A percentile compares a stretch with the other conserved stretches of the same genome.
phyloP scores from a whole-genome alignment of 1,140 invertebrate species.

The Drosophila arizonae region DNA sequence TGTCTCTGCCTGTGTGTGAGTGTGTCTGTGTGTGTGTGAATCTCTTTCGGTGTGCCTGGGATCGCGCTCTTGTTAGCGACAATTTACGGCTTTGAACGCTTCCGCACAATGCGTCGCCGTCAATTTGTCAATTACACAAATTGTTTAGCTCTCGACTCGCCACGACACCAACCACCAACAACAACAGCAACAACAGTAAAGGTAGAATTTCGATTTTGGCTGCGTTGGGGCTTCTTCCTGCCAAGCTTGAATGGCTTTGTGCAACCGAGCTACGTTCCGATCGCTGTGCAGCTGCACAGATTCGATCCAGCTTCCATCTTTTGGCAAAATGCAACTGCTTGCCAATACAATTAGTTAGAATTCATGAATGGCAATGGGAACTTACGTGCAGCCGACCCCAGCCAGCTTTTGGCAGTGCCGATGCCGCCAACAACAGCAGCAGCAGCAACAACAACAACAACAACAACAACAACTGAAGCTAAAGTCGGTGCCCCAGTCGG shows the following conservation, averaged over 20 bases:
- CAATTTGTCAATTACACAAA: constrained; percentile 83
- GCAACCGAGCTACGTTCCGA: constrained; percentile 46
- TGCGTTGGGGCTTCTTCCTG: constrained; percentile 51
- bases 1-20: not conserved
- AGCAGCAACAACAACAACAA: constrained; percentile 11
- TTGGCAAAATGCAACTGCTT: constrained; percentile 66
- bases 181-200: constrained; percentile 37
- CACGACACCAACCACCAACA: constrained; percentile 34
- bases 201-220: constrained; percentile 38
- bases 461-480: constrained; percentile 1
- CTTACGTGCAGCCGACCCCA: constrained; percentile 31
- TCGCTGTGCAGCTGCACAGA: constrained; percentile 76
- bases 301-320: constrained; percentile 59
- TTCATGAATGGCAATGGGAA: constrained; percentile 71
- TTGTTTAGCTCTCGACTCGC: constrained; percentile 63
- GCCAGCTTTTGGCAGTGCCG: constrained; percentile 67
- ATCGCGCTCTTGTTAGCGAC: constrained; percentile 73
- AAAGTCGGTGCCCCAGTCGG: constrained; percentile 27
- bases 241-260: constrained; percentile 43
- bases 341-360: constrained; percentile 80
- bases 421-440: constrained; percentile 19
- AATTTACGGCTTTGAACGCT: constrained; percentile 80
- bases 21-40: not conserved
- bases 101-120: constrained; percentile 79
- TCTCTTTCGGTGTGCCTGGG: constrained; percentile 12